Evolutionary conservation across 2,888 invertebrate genomes (phyloP).

Genomic region (Podabrus alpinus): DNA sequence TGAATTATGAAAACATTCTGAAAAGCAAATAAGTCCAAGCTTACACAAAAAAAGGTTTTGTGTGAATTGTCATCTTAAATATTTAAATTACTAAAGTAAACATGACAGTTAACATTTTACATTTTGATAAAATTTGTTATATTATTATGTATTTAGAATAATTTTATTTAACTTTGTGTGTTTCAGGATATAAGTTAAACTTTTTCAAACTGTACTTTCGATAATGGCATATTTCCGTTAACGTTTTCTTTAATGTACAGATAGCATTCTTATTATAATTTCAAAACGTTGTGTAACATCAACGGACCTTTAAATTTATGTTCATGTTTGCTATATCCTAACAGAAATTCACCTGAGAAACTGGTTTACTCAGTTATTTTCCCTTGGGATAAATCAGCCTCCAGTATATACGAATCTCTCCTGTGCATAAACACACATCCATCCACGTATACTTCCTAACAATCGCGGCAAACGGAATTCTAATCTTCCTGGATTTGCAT

Average conservation of each 20-base stretch:
- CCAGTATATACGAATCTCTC: constrained; percentile 7
- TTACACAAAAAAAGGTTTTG: neutral
- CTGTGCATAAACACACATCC: neutral
- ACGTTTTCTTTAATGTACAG: neutral
- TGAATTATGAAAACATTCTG: neutral
- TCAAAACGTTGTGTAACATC: constrained; percentile 7
- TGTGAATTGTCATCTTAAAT: neutral
- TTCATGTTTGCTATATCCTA: constrained; percentile 14
- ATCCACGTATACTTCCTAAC: constrained; percentile 2
- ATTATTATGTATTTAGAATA: neutral
- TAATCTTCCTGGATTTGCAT: neutral
- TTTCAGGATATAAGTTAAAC: neutral
- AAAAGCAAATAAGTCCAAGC: neutral
- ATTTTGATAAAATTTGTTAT: too few relatives aligned
- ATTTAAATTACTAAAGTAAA: neutral
- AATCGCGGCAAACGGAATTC: constrained; percentile 5
- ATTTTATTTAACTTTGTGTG: neutral
- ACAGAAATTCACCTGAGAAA: constrained; percentile 27
- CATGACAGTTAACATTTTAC: neutral
- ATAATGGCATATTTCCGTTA: neutral
- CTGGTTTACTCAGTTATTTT: constrained; percentile 21
- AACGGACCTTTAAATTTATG: constrained; percentile 19
- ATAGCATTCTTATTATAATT: neutral
- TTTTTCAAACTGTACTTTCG: neutral
- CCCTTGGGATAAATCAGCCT: constrained; percentile 26